phyloP scores from a whole-genome alignment of 1,140 invertebrate species.

The Aphidius ervi region DNA sequence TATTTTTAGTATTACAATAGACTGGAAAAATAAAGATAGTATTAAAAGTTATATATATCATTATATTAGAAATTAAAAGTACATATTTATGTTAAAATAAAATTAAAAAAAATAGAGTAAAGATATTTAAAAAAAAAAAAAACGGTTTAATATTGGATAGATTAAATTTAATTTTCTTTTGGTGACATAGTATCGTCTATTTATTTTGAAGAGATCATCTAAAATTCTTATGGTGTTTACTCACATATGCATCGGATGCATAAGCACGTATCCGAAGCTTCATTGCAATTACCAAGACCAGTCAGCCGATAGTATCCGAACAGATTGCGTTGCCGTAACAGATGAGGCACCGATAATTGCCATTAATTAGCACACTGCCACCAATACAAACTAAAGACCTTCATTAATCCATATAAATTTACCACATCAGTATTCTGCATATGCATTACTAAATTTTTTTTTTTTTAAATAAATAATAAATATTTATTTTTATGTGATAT shows the following conservation, averaged over 20 bases:
- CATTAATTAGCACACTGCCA: slow-evolving; percentile 40
- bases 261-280: slow-evolving; percentile 13
- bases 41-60: too few relatives aligned
- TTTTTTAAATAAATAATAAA: background rate
- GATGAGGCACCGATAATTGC: slow-evolving; percentile 44
- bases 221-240: background rate
- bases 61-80: too few relatives aligned
- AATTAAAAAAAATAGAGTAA: too few relatives aligned
- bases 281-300: slow-evolving; percentile 34
- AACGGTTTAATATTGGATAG: too few relatives aligned
- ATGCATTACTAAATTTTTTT: background rate
- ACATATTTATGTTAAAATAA: too few relatives aligned
- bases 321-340: slow-evolving; percentile 44
- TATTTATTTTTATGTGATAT: background rate
- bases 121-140: too few relatives aligned
- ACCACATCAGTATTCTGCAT: slow-evolving; percentile 6
- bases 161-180: too few relatives aligned
- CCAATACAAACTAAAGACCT: slow-evolving; percentile 6
- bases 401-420: background rate
- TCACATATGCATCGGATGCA: slow-evolving; percentile 13
- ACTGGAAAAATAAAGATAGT: too few relatives aligned
- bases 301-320: slow-evolving; percentile 34
- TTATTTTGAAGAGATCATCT: too few relatives aligned
- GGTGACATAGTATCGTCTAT: too few relatives aligned
- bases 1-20: too few relatives aligned